Evolutionary conservation across 2,797 vertebrate genomes (phyloP), one percentile per base, ranked within the genome.

Genomic region (Iguana delicatissima): DNA sequence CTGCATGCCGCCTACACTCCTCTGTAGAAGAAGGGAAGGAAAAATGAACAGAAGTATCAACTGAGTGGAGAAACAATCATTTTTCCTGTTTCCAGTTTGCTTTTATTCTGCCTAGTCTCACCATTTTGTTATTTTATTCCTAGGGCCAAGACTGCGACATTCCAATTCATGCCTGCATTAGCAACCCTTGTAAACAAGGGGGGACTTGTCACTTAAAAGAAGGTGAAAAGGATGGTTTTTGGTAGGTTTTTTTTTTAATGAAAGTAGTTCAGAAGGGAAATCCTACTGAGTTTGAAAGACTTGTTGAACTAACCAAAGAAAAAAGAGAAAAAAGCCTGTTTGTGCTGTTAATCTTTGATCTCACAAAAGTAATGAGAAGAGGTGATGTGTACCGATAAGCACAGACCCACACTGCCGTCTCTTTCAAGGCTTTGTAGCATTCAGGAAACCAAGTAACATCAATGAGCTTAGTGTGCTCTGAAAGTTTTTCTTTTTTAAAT

Each of bases 201-300:
- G 99, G 98, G 91, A 99, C 98, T 1, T 99, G 99, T 91, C 98
- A 99, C 89, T 97, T 99, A 93, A 99, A 99, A 94, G 99, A 99
- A 96, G 99, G 98, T 94, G 98, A 98, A 92, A 98, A 98, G 85
- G 98, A 98, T 93, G 98, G 96, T 85, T 98, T 97, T 95, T 98
- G 98, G 98, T 98, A 97, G 76, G 97, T 95, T 88, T 84, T 32
- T 91, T 94, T 46, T 46, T 46, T 46, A 46, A 46, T 46, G 29
- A 72, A 80, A 86, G 46, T 42, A 59, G 55, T 3, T 74, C 22
- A 90, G 22, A 1, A 80, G 55, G 59, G 8, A 92, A 90, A 79
- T 35, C 69, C 7, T 85, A 64, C 52, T 89, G 46, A 90, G 4
- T 90, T 88, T 89, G 42, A 80, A 55, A 14, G 73, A 29, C 22